Conservation (phyloP, 2,113 vertebrate species). For the Anhinga rufa region DNA sequence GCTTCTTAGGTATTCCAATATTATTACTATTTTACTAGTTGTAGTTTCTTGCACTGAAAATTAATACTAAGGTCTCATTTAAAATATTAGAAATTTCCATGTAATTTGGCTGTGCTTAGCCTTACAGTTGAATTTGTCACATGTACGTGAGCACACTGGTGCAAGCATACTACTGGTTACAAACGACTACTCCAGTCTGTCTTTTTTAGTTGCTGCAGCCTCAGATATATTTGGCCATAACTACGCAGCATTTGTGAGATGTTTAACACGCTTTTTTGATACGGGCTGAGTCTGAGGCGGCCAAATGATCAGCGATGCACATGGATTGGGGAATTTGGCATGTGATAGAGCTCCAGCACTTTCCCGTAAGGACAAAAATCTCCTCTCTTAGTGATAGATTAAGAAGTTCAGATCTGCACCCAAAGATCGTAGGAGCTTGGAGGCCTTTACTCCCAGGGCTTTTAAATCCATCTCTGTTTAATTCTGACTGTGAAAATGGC, state of each 20-base stretch:
- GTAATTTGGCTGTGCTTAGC: background rate
- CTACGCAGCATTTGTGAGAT: background rate
- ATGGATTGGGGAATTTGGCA: background rate
- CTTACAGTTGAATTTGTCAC: background rate
- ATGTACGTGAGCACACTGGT: fast-evolving
- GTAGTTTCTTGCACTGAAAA: background rate
- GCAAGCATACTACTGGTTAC: background rate
- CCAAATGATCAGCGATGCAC: background rate
- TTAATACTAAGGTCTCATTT: background rate
- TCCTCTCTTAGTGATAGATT: background rate
- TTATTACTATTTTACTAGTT: background rate
- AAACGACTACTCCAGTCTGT: background rate
- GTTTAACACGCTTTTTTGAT: background rate
- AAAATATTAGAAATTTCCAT: background rate
- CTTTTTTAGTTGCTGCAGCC: background rate
- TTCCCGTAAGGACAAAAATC: background rate
- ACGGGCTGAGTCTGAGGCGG: background rate
- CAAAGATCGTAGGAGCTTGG: background rate
- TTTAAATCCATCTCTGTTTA: background rate
- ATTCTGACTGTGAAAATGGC: background rate
- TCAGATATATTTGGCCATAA: background rate
- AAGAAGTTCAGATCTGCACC: background rate
- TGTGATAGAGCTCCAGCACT: background rate
- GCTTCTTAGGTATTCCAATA: background rate
- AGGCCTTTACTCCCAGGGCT: background rate